phyloP scores from a whole-genome alignment of 2,797 vertebrate species.

The Sebastes oblongus region DNA sequence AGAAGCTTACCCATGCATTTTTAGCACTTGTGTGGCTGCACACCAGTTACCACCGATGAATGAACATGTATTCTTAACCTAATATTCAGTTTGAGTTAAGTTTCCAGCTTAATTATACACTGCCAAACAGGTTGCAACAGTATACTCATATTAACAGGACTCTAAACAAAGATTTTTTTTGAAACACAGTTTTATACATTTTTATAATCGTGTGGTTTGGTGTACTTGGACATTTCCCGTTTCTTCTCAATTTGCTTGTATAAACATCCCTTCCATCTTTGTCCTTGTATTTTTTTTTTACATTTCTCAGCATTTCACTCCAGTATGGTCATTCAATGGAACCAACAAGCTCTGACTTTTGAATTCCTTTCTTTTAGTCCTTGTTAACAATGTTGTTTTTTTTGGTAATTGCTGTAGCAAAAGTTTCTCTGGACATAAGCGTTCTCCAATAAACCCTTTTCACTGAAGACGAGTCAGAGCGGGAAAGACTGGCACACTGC shows the following conservation, averaged over 20 bases:
- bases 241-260: background rate
- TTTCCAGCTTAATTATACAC: background rate
- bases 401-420: background rate
- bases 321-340: background rate
- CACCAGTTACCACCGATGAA: background rate
- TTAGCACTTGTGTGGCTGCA: conserved; percentile 7
- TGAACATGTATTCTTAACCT: conserved; percentile 6
- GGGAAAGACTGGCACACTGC: background rate
- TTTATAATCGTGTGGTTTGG: background rate
- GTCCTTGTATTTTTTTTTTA: background rate
- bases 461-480: background rate
- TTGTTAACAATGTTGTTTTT: background rate
- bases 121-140: background rate
- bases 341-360: background rate
- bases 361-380: background rate
- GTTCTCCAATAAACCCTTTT: background rate
- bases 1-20: conserved; percentile 1
- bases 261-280: background rate
- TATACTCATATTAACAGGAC: background rate
- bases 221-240: background rate
- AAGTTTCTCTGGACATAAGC: background rate
- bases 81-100: conserved; percentile 7
- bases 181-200: background rate
- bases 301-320: background rate
- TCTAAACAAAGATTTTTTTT: background rate